Conservation (phyloP, 2,888 invertebrate genomes). For the Tetheella fluctuosa region DNA sequence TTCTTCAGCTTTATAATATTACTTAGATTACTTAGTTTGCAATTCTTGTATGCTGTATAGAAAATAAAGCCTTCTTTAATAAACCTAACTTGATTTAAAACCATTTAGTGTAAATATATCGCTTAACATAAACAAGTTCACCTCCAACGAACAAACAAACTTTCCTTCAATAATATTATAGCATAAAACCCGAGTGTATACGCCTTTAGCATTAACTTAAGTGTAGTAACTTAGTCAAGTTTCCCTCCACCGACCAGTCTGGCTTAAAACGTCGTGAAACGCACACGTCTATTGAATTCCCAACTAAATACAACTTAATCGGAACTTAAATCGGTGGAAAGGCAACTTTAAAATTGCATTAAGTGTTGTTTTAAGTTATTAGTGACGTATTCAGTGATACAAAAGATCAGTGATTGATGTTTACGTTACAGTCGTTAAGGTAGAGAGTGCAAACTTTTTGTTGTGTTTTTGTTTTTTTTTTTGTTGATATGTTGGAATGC, state of each 20-base stretch:
- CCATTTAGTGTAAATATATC: not conserved
- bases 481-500: conserved; percentile 51
- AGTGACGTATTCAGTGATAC: conserved; percentile 19
- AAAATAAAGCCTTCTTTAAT: not conserved
- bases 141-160: not conserved
- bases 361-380: conserved; percentile 22
- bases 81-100: not conserved
- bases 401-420: conserved; percentile 21
- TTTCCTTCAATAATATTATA: not conserved
- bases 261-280: conserved; percentile 33
- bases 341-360: conserved; percentile 24
- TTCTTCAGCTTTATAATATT: no score
- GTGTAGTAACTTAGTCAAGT: conserved; percentile 20
- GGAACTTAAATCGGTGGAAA: conserved; percentile 49
- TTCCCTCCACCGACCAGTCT: conserved; percentile 46
- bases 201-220: conserved; percentile 10
- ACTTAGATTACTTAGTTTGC: no score
- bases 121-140: not conserved
- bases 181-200: not conserved
- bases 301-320: conserved; percentile 47
- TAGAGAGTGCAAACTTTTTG: conserved; percentile 46
- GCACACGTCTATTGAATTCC: conserved; percentile 45
- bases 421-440: conserved; percentile 38
- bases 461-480: conserved; percentile 36
- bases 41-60: no score